Evolutionary conservation across 2,113 vertebrate species (phyloP).

Genomic region (Arizona elegans): DNA sequence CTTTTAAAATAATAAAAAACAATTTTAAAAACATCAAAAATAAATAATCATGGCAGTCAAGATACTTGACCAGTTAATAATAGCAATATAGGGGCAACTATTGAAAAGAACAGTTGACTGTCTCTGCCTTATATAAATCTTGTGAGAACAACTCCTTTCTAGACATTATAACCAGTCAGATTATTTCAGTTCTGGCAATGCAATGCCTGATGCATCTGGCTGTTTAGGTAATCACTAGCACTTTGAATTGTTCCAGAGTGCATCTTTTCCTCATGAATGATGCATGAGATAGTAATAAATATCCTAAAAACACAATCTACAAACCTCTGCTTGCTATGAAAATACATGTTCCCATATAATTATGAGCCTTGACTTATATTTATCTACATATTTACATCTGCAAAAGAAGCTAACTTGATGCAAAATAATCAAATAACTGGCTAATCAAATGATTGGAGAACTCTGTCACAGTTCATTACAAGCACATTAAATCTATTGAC

Average conservation of each 20-base stretch:
- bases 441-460: not conserved
- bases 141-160: not conserved
- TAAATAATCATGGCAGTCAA: too few relatives aligned
- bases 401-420: not conserved
- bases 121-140: not conserved
- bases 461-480: not conserved
- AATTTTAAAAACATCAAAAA: too few relatives aligned
- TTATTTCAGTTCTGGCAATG: not conserved
- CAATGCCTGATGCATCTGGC: not conserved
- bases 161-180: not conserved
- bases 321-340: not conserved
- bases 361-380: not conserved
- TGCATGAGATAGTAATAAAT: not conserved
- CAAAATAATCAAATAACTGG: not conserved
- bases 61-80: too few relatives aligned
- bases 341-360: not conserved
- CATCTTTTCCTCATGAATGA: not conserved
- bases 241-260: not conserved
- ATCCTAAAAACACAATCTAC: not conserved
- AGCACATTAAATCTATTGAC: not conserved
- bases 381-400: not conserved
- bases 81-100: not conserved
- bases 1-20: too few relatives aligned
- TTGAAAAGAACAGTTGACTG: not conserved
- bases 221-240: not conserved